phyloP scores from a whole-genome alignment of 64 coral and sea anemone genomes.

The Anthopleura sola region DNA sequence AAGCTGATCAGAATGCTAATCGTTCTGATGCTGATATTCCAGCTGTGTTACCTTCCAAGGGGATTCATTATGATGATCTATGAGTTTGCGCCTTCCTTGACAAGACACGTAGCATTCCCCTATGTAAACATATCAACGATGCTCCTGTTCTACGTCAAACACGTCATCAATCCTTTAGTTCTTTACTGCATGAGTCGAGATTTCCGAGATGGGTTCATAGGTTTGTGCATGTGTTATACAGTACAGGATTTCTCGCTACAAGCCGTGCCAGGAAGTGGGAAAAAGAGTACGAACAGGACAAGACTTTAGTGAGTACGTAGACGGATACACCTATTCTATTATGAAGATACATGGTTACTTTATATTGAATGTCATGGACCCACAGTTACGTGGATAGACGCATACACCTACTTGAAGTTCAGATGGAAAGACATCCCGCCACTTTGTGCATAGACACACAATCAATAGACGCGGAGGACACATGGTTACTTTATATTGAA shows the following conservation, averaged over 20 bases:
- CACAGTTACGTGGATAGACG: no score
- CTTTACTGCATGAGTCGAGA: slow-evolving; percentile 48
- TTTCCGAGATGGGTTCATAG: slow-evolving; percentile 10
- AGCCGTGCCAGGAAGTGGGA: not conserved
- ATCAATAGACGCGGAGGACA: no score
- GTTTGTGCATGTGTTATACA: not conserved
- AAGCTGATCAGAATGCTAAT: slow-evolving; percentile 61
- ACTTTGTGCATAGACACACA: no score
- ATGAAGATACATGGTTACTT: no score
- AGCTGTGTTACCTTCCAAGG: slow-evolving; percentile 62
- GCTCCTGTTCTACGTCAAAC: slow-evolving; percentile 47
- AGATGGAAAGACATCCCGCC: no score
- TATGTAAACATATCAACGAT: slow-evolving; percentile 25
- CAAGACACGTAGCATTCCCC: not conserved
- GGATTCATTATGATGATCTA: slow-evolving; percentile 53
- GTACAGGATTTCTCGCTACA: not conserved
- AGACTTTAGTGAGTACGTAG: not conserved
- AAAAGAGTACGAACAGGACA: not conserved
- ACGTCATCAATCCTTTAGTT: slow-evolving; percentile 50
- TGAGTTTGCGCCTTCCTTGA: slow-evolving; percentile 31
- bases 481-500: no score
- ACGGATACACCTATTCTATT: not conserved
- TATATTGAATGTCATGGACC: no score
- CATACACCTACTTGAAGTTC: no score
- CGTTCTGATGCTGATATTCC: slow-evolving; percentile 35